Percentiles rank a stretch among this genome's conserved stretches.
Conservation (phyloP, 1,140 invertebrate genomes). For the Leptopilina clavipes region DNA sequence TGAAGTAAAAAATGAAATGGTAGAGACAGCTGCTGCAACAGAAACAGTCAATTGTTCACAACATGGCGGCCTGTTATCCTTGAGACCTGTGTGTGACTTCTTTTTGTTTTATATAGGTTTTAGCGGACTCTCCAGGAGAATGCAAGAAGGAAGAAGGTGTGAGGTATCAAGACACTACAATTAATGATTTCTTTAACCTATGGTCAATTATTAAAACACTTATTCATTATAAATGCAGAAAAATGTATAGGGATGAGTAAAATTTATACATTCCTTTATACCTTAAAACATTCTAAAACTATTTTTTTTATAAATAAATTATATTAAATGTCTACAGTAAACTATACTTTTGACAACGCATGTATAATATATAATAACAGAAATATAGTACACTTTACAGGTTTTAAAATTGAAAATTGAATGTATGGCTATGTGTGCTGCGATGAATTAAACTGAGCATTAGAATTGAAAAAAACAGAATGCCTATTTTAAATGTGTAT, state of each 20-base stretch:
- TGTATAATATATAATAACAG: no score
- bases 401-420: no score
- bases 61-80: slow-evolving; percentile 73
- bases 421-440: slow-evolving; percentile 5
- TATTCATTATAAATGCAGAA: no score
- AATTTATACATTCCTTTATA: no score
- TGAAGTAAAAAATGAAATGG: slow-evolving; percentile 29
- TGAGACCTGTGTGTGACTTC: slow-evolving; percentile 69
- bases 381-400: no score
- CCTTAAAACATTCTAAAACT: no score
- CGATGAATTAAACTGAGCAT: slow-evolving; percentile 65
- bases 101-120: slow-evolving; percentile 71
- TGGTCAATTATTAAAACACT: no score
- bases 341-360: no score
- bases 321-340: no score
- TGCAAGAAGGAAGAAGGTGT: slow-evolving; percentile 3
- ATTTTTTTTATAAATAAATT: no score
- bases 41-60: slow-evolving; percentile 71
- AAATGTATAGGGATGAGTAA: no score
- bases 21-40: slow-evolving; percentile 59
- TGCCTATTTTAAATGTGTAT: slow-evolving; percentile 34
- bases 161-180: slow-evolving; percentile 51
- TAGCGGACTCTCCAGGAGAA: slow-evolving; percentile 45
- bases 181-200: slow-evolving; percentile 45
- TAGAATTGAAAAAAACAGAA: slow-evolving; percentile 48